Base-by-base conservation (phyloP, 2,888 invertebrate species). In the Epirrhoe tristata region DNA sequence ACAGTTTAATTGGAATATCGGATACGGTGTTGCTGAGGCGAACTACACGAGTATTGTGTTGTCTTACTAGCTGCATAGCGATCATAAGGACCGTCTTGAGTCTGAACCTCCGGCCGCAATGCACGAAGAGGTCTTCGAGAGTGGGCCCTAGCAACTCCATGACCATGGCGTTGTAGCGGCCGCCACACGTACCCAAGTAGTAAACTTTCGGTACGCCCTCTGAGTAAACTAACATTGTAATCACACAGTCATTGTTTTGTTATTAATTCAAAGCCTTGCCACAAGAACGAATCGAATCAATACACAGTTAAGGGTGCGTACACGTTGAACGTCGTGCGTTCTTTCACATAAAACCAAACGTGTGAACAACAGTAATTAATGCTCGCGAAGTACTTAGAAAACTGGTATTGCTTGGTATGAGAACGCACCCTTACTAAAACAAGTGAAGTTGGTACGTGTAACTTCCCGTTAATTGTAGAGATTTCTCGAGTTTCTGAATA, bases 181-280 rank as follows among this genome's bases (percentile, higher is more conserved):
- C 99, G 87, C 99, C 99, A 95, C 99, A 99, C 80, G 99, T 99
- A 78, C 99, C 99, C 95, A 99, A 99, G 95, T 99, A 99, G 95
- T 97, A 99, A 82, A 99, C 99, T 95, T 99, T 99, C 84, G 99
- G 99, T 91, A 99, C 95, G 88, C 99, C 99, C 95, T 99, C 99
- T 98, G 94, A 91, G 92, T 81, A 86, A 87, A 73, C 69, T 63
- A 62, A 87, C 74, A 78, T 73, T 75, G 61, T 58, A 52, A 64
- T 64, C 54, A 58, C 34, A 52, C 52, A 54, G 31, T 54, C 36
- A 55, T 36, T 50, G 54, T 12, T 52, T 55, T 39, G 43, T 54
- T 53, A 46, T 8, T 24, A 53, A 36, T 56, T 46, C 16, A 58
- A 54, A 31, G 32, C 6, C 14, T 36, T 39, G 12, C 14, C 31